A percentile compares a stretch with the other conserved stretches of the same genome.
phyloP scores from a whole-genome alignment of 2,113 vertebrate genomes.

The Tricholaema leucomelas region DNA sequence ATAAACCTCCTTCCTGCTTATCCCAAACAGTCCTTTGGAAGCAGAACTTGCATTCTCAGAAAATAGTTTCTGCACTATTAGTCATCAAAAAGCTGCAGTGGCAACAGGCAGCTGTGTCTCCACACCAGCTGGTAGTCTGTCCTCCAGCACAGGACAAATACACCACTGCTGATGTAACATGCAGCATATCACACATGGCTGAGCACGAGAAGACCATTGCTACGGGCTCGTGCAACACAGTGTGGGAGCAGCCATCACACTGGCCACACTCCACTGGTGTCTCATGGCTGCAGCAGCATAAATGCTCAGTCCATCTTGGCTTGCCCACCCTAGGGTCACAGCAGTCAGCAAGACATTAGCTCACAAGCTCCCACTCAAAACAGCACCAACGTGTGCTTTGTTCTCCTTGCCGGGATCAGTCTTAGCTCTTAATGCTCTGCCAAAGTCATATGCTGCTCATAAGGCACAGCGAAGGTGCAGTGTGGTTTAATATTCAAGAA shows the following conservation, averaged over 20 bases:
- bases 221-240: background rate
- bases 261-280: background rate
- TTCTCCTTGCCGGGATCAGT: background rate
- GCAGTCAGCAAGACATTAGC: accelerated
- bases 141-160: accelerated
- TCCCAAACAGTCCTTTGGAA: background rate
- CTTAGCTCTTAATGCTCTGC: background rate
- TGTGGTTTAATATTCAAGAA: slow-evolving; percentile 1
- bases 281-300: background rate
- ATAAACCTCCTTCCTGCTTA: background rate
- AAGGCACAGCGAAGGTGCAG: background rate
- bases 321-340: background rate
- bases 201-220: background rate
- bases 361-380: background rate
- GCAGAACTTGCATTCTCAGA: background rate
- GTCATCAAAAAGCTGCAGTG: background rate
- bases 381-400: background rate
- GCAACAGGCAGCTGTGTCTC: background rate
- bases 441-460: background rate
- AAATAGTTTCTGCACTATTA: background rate
- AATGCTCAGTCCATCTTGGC: background rate
- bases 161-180: background rate
- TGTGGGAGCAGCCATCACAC: accelerated
- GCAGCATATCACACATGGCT: accelerated
- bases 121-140: background rate